A percentile compares a stretch with the other conserved stretches of the same genome.
Conservation (phyloP, 1,140 invertebrate species). For the Orchestia grillus region DNA sequence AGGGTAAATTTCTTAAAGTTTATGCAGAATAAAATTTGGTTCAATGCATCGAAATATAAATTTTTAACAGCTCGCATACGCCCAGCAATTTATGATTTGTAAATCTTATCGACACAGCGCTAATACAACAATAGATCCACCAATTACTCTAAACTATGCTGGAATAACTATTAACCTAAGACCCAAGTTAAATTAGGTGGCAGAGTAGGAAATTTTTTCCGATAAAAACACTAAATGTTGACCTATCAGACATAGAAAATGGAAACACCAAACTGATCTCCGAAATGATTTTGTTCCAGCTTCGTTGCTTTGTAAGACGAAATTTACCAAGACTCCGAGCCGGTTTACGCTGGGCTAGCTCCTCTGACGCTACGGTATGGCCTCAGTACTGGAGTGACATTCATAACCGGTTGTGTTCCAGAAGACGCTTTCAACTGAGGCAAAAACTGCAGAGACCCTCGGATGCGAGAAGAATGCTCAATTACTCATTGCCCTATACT, state of each 20-base stretch:
- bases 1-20: no score
- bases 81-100: no score
- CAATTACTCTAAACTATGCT: no score
- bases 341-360: neutral
- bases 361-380: neutral
- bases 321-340: neutral
- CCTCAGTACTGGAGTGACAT: neutral
- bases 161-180: no score
- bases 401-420: constrained; percentile 17
- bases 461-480: neutral
- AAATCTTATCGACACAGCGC: no score
- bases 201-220: neutral
- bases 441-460: neutral
- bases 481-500: neutral
- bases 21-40: no score
- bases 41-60: no score
- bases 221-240: neutral
- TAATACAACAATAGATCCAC: no score
- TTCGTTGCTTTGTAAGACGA: neutral
- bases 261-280: neutral
- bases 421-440: neutral
- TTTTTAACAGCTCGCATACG: no score
- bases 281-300: neutral
- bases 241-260: neutral
- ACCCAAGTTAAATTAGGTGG: no score